Evolutionary conservation across 2,888 invertebrate species (phyloP).

Genomic region (Netelia virgata): DNA sequence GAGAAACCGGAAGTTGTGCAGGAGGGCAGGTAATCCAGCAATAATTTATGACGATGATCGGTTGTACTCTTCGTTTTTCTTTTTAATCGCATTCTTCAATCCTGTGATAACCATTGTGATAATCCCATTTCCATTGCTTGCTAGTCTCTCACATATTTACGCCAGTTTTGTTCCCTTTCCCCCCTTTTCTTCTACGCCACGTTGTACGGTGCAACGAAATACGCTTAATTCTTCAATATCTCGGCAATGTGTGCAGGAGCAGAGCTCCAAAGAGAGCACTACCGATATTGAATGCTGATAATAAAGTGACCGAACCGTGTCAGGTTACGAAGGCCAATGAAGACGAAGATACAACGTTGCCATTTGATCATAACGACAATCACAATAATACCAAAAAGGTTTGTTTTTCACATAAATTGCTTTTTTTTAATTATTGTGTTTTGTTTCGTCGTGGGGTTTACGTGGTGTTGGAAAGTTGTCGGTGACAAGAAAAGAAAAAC

Average conservation of each 20-base stretch:
- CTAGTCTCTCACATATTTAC: background rate
- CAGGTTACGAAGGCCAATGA: too few relatives aligned
- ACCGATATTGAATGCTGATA: conserved; percentile 13
- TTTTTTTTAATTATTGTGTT: conserved; percentile 17
- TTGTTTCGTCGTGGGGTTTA: conserved; percentile 12
- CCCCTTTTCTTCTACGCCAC: too few relatives aligned
- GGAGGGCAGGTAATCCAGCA: conserved; percentile 2
- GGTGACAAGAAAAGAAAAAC: conserved; percentile 13
- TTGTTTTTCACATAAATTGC: conserved; percentile 13
- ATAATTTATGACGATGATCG: background rate
- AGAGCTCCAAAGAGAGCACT: background rate
- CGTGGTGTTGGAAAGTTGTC: background rate
- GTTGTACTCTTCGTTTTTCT: conserved; percentile 1
- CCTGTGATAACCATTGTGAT: conserved; percentile 3
- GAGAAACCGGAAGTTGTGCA: conserved; percentile 16
- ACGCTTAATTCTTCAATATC: too few relatives aligned
- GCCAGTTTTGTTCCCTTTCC: background rate
- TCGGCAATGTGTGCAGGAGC: background rate
- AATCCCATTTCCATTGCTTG: conserved; percentile 1
- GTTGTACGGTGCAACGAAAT: too few relatives aligned
- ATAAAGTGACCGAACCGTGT: conserved; percentile 4
- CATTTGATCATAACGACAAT: conserved; percentile 15
- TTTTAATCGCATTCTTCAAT: conserved; percentile 13
- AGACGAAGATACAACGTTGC: conserved; percentile 21
- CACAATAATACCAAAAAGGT: conserved; percentile 5